Evolutionary conservation across 2,888 invertebrate species (phyloP).

Genomic region (Ptychoptera albimana): DNA sequence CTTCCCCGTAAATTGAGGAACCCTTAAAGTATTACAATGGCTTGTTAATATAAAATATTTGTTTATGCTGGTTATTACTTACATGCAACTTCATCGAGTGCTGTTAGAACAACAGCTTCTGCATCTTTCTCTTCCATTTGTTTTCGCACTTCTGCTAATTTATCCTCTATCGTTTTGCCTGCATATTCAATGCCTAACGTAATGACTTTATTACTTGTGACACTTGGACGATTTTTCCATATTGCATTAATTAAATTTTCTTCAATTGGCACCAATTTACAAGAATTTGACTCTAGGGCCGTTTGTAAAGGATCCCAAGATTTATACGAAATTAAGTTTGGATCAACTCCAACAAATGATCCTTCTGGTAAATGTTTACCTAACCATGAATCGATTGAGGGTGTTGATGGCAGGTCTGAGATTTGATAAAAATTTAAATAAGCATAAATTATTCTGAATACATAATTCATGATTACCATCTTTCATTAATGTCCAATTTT

Average conservation of each 20-base stretch:
- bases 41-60: neutral
- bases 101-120: constrained; percentile 52
- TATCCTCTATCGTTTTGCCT: constrained; percentile 46
- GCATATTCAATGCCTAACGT: constrained; percentile 34
- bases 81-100: constrained; percentile 84
- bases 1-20: constrained; percentile 80
- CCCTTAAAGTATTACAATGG: constrained; percentile 33
- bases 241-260: constrained; percentile 60
- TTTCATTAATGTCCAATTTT: constrained; percentile 83
- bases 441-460: neutral
- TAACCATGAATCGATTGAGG: constrained; percentile 45
- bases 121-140: constrained; percentile 49
- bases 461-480: constrained; percentile 34
- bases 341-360: constrained; percentile 57
- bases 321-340: constrained; percentile 43
- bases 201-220: constrained; percentile 35
- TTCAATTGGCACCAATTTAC: constrained; percentile 40
- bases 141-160: constrained; percentile 44
- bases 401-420: constrained; percentile 29
- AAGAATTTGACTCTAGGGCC: constrained; percentile 33
- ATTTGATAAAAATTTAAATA: neutral
- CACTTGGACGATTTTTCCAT: constrained; percentile 43
- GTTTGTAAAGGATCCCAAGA: constrained; percentile 41
- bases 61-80: constrained; percentile 21
- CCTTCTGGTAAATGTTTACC: constrained; percentile 39